Percentiles rank a stretch among this genome's conserved stretches.
These are phyloP conservation scores for Uria aalge DNA, from an alignment of 2,113 vertebrate species.

Conservation along the genomic window DNA sequence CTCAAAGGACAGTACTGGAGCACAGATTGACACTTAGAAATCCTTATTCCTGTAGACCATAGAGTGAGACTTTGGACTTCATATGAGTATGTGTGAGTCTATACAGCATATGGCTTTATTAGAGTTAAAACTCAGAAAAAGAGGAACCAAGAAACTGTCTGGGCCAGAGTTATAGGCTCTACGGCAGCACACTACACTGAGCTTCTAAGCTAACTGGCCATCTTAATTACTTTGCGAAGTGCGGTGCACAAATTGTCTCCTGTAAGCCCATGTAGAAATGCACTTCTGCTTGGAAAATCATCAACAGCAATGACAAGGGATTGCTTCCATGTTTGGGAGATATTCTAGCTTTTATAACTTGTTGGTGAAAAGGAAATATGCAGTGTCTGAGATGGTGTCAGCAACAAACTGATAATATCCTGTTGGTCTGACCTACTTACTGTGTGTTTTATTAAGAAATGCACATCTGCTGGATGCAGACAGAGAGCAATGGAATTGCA, in stretches of 20 bases:
- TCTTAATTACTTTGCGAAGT: neutral
- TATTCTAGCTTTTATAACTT: neutral
- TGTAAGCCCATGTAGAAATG: neutral
- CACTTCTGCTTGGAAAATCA: neutral
- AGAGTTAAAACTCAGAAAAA: neutral
- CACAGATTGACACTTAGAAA: neutral
- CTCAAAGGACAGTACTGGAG: neutral
- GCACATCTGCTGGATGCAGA: neutral
- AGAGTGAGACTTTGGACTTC: fast-evolving
- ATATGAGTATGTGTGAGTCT: fast-evolving
- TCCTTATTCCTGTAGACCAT: neutral
- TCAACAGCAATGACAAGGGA: fast-evolving
- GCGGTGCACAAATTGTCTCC: neutral
- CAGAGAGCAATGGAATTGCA: neutral
- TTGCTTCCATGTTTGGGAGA: neutral
- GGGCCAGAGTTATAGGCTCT: neutral
- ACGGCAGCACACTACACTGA: neutral
- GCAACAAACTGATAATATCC: neutral
- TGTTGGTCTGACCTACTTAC: neutral
- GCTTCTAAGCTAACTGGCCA: neutral
- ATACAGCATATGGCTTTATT: neutral
- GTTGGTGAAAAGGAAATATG: neutral
- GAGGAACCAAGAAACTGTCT: neutral
- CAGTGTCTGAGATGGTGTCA: neutral
- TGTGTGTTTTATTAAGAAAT: neutral